Percentiles rank a stretch among this genome's conserved stretches.
Conservation (phyloP, 2,797 vertebrate species). For the Telmatherina bonti region DNA sequence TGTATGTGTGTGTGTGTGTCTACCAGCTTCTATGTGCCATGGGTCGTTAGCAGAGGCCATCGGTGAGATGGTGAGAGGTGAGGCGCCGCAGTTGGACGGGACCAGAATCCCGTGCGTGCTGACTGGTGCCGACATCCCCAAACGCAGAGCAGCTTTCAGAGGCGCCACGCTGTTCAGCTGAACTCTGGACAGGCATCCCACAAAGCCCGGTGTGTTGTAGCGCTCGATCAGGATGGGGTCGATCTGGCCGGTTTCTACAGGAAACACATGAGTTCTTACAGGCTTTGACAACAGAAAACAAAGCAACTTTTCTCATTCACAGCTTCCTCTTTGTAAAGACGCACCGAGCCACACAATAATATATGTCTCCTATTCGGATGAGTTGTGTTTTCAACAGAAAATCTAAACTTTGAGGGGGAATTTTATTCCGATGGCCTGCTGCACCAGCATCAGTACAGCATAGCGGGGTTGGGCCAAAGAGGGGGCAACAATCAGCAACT, state of each 20-base stretch:
- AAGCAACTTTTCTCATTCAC: too few species aligned
- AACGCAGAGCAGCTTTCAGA: constrained; percentile 91
- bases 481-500: too few species aligned
- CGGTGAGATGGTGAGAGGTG: constrained; percentile 92
- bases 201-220: constrained; percentile 96
- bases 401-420: too few species aligned
- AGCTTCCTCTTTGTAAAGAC: too few species aligned
- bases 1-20: too few species aligned
- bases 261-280: neutral
- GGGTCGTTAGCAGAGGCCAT: constrained; percentile 91
- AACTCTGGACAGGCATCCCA: constrained; percentile 93
- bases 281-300: neutral
- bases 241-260: constrained; percentile 92
- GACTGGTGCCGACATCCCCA: constrained; percentile 84
- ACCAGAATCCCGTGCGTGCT: constrained; percentile 92
- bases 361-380: too few species aligned
- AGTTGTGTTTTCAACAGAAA: too few species aligned
- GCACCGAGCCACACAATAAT: too few species aligned
- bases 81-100: constrained; percentile 96
- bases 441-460: too few species aligned
- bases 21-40: constrained; percentile 94
- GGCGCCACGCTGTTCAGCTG: constrained; percentile 94
- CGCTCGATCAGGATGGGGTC: constrained; percentile 92
- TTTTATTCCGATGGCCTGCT: too few species aligned
- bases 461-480: too few species aligned